Conservation (phyloP, 2,113 vertebrate species). For the Cichladusa arquata region DNA sequence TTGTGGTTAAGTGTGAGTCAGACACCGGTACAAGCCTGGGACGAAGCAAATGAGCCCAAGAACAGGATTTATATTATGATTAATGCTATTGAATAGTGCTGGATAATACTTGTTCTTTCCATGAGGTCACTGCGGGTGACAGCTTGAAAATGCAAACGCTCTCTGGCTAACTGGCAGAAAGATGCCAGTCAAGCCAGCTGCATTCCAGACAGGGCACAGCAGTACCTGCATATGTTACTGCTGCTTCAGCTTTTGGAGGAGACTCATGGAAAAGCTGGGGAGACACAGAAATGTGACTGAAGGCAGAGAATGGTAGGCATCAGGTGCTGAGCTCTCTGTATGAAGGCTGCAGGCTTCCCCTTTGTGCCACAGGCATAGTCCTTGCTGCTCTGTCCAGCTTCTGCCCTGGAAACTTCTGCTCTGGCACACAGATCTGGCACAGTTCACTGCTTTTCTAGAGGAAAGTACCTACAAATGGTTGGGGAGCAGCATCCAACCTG, state of each 20-base stretch:
- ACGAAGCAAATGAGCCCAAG: background rate
- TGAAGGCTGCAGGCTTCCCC: background rate
- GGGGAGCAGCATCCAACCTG: background rate
- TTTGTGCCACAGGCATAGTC: background rate
- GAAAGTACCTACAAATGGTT: background rate
- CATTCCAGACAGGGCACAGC: background rate
- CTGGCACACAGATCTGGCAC: background rate
- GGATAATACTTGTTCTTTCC: background rate
- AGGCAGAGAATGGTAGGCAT: background rate
- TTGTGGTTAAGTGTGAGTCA: background rate
- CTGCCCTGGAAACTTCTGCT: background rate
- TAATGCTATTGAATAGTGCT: background rate
- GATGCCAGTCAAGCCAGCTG: background rate
- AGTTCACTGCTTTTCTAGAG: background rate
- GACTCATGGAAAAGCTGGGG: background rate
- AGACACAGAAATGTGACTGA: background rate
- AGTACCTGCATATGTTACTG: background rate
- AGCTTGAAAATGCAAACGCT: background rate
- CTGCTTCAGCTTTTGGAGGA: background rate
- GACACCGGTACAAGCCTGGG: background rate
- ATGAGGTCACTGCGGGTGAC: background rate
- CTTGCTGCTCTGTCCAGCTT: background rate
- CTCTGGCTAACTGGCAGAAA: background rate
- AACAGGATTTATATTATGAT: background rate
- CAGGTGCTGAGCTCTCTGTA: background rate